Base-by-base conservation (phyloP, 2,113 vertebrate genomes). In the Notarius quadriscutis region DNA sequence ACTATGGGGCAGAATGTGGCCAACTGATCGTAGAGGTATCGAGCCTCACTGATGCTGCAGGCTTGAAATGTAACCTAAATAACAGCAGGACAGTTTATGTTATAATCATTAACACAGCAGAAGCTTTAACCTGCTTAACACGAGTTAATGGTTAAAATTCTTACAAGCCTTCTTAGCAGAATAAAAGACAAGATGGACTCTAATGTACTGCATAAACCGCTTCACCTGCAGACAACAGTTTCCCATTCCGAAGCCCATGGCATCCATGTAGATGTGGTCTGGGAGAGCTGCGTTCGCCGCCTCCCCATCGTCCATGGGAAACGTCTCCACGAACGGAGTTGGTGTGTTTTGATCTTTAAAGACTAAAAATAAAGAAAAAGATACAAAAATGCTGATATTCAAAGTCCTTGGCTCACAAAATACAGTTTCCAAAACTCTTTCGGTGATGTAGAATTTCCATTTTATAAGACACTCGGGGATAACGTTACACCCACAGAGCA, bases 221-320 rank as follows among this genome's bases (percentile, higher is more conserved):
- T 25, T 87, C 96, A 99, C 98, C 97, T 99, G 98, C 83, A 99
- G 97, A 75, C 98, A 99, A 88, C 98, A 99, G 92, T 99, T 99
- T 87, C 98, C 98, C 98, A 99, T 99, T 88, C 98, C 98, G 77
- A 99, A 99, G 12, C 98, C 98, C 97, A 99, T 99, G 90, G 97
- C 96, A 41, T 99, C 98, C 98, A 99, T 99, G 90, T 99, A 99
- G 91, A 99, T 97, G 48, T 98, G 97, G 89, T 99, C 96, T 0
- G 97, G 96, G 22, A 97, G 94, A 15, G 96, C 93, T 0, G 96
- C 97, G 83, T 92, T 94, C 6, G 95, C 94, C 0, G 96, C 96
- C 90, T 98, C 97, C 4, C 96, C 96, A 1, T 97, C 96, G 22
- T 98, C 97, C 86, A 96, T 96, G 7, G 96, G 96, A 94, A 99